Base-by-base conservation (phyloP, 1,140 invertebrate species). In the Alviniconcha marisindica region DNA sequence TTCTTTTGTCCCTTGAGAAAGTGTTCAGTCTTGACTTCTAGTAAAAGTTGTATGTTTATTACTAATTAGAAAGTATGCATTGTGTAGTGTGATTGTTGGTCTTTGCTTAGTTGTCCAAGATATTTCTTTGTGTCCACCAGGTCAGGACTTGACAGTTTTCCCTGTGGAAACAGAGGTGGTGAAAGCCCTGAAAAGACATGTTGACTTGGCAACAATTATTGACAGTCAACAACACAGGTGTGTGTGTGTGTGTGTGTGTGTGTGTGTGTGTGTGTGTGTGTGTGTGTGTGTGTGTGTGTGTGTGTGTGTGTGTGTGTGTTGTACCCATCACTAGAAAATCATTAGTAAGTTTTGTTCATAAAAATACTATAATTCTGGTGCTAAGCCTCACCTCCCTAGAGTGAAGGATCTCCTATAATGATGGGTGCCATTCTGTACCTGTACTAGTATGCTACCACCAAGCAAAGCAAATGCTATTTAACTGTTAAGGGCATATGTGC, bases 71-170 rank as follows among this genome's bases (percentile, higher is more conserved):
- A n/a, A 33, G 14, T 36, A 71, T 36, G 24, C 36, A 7, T 24
- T 60, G 7, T 5, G 66, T 10, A n/a, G 28, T 15, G 10, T 15
- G 21, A 77, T 21, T 28, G 40, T 21, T 48, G 21, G 74, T 77
- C n/a, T 18, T 14, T 15, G 33, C 21, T 77, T 33, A 38, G 28
- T 84, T 24, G 78, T 36, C 74, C 78, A 81, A n/a, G n/a, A n/a
- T n/a, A n/a, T n/a, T n/a, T n/a, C n/a, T n/a, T n/a, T n/a, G n/a
- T n/a, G n/a, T n/a, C n/a, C n/a, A n/a, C n/a, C 83, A 97, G 96
- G 95, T 84, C 94, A 97, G 87, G 96, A 98, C 92, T 91, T 99
- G 21, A 96, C 97, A 1, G 92, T 94, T 0, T 98, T 99, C 92
- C 96, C 97, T 0, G 94, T 98, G 12, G 95, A 97, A 40, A 93